Conservation (phyloP, 1,140 invertebrate species). For the Drosophila micromelanica region DNA sequence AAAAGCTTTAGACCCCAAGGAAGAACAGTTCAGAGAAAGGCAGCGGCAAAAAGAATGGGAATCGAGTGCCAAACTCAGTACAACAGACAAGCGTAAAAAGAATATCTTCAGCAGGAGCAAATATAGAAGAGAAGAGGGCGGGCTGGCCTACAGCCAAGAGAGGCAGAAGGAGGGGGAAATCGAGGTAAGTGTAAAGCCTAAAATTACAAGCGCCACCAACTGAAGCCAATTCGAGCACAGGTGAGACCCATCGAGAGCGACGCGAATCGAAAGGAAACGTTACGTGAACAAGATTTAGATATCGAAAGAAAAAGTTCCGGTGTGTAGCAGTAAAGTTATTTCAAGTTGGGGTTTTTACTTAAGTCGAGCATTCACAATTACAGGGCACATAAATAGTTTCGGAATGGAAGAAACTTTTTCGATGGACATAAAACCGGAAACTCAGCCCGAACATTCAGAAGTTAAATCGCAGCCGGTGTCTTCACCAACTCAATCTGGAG, state of each 20-base stretch:
- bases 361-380: background rate
- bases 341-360: background rate
- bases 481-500: background rate
- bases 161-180: background rate
- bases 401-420: background rate
- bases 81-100: slow-evolving; percentile 8
- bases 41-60: background rate
- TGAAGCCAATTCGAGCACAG: background rate
- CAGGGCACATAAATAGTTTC: background rate
- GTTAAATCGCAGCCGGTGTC: background rate
- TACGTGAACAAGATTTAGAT: background rate
- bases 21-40: background rate
- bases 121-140: slow-evolving; percentile 21
- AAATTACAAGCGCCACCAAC: background rate
- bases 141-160: background rate
- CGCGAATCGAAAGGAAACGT: background rate
- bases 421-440: background rate
- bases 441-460: too few species aligned
- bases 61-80: background rate
- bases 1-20: background rate
- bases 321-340: background rate
- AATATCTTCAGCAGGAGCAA: background rate
- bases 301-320: slow-evolving; percentile 1
- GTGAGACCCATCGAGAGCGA: background rate
- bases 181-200: background rate